A percentile compares a stretch with the other conserved stretches of the same genome.
phyloP scores from a whole-genome alignment of 2,888 invertebrate species.

The Epinotia ramella region DNA sequence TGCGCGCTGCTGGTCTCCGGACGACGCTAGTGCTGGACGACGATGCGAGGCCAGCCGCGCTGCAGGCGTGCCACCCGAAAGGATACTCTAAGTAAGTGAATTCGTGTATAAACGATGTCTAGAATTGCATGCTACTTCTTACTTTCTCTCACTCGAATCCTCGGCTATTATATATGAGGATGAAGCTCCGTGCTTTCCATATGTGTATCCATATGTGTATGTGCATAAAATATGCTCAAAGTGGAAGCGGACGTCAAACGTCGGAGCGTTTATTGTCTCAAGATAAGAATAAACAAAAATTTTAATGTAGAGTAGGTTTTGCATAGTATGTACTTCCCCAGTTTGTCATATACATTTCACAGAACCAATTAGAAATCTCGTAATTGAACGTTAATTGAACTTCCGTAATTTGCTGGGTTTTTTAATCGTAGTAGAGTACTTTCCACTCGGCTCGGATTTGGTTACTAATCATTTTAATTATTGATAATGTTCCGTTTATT shows the following conservation, averaged over 20 bases:
- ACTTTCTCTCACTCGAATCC: conserved; percentile 96
- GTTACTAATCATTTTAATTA: background rate
- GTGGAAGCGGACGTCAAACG: too few relatives aligned
- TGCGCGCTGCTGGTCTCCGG: conserved; percentile 92
- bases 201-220: too few relatives aligned
- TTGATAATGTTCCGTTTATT: background rate
- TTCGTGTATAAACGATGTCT: background rate
- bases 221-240: too few relatives aligned
- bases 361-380: background rate
- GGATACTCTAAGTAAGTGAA: conserved; percentile 93
- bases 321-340: background rate
- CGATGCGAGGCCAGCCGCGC: conserved; percentile 94
- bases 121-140: conserved; percentile 66
- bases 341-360: background rate
- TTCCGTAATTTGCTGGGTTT: conserved; percentile 3
- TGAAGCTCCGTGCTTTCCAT: conserved; percentile 86
- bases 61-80: conserved; percentile 97
- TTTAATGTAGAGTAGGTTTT: too few relatives aligned
- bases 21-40: conserved; percentile 94
- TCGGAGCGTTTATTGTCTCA: too few relatives aligned
- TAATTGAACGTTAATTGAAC: background rate
- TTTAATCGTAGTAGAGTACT: too few relatives aligned
- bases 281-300: too few relatives aligned
- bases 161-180: conserved; percentile 95
- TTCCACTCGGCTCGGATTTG: too few relatives aligned